Base-by-base conservation (phyloP, 2,888 invertebrate species). In the Eumacrocentrus americanus region DNA sequence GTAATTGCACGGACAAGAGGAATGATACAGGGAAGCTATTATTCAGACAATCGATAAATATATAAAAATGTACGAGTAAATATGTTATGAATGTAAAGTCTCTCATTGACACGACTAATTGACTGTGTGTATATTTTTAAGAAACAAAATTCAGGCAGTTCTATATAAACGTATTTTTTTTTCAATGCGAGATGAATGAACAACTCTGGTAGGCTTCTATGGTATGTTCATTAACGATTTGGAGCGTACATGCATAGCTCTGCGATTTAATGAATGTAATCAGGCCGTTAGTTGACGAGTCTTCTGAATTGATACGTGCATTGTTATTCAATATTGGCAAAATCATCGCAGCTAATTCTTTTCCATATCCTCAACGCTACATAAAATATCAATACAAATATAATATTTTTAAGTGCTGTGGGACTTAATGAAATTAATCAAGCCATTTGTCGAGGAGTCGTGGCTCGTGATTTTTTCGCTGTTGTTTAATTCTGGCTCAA, bases 371-470 rank as follows among this genome's bases (percentile, higher is more conserved):
- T 98, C 97, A 50, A 97, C 97, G 42, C 97, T 97, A 96, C 96
- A 97, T 77, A 98, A 97, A 84, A 98, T 97, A 82, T 91, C 97
- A 96, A 50, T 46, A 55, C 18, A 44, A 18, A 7, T 40, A 37
- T 14, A 29, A 40, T 35, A 1, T 60, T 56, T 58, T 67, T 67
- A 71, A 58, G 69, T 68, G 57, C 83, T 85, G 78, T 89, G 87
- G 16, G 84, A 82, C 78, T 93, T 93, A 78, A 98, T 90, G 83
- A 96, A 98, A 81, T 95, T 95, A 76, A 99, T 97, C 52, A 99
- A 89, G 25, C 95, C 97, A 82, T 98, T 99, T 47, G 99, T 99
- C 22, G 98, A 99, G 22, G 87, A 86, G 81, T 99, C 99, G 79
- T 99, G 99, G 40, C 87, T 87, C 20, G 88, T 83, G 11, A 92